A percentile compares a stretch with the other conserved stretches of the same genome.
Evolutionary conservation across 2,113 vertebrate species (phyloP).

Genomic region (Malurus alboscapulatus): DNA sequence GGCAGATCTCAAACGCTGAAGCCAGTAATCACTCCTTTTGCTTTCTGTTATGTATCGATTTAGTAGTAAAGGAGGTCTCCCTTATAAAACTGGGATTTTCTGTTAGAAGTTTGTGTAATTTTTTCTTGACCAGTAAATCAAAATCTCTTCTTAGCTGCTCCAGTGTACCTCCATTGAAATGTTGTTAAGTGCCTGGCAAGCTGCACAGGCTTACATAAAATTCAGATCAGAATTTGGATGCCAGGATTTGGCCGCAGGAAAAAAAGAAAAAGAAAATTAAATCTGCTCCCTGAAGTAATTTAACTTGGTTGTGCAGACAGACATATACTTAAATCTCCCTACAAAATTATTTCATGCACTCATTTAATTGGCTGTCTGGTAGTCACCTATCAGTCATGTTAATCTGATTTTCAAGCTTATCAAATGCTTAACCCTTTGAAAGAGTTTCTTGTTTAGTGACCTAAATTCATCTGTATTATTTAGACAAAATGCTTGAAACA

Average conservation of each 20-base stretch:
- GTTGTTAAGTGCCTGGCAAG: not conserved
- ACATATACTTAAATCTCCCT: not conserved
- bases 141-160: not conserved
- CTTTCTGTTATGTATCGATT: not conserved
- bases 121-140: not conserved
- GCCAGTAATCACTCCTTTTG: not conserved
- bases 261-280: not conserved
- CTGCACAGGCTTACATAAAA: not conserved
- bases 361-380: slow-evolving; percentile 31
- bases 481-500: not conserved
- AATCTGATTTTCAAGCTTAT: slow-evolving; percentile 27
- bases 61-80: not conserved
- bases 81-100: not conserved
- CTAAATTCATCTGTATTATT: not conserved
- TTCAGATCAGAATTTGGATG: not conserved
- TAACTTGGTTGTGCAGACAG: not conserved
- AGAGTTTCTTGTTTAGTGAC: not conserved
- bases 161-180: not conserved
- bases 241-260: not conserved
- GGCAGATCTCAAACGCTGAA: not conserved
- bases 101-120: not conserved
- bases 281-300: not conserved
- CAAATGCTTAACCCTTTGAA: slow-evolving; percentile 18
- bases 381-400: not conserved
- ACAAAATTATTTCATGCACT: not conserved